A percentile compares a stretch with the other conserved stretches of the same genome.
These are phyloP conservation scores for Bungarus multicinctus DNA, from an alignment of 2,113 vertebrate species.

Conservation along the genomic window DNA sequence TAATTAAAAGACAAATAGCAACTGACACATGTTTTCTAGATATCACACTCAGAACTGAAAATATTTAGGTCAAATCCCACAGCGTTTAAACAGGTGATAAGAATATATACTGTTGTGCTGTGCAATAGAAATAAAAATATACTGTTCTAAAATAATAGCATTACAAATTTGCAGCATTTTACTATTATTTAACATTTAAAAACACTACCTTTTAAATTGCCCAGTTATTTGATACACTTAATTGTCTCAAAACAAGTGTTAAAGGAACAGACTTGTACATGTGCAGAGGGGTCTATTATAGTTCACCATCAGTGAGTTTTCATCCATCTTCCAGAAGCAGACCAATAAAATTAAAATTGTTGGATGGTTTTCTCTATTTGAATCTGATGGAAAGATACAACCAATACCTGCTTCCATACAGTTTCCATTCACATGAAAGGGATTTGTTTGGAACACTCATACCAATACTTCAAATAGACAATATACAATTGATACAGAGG, in stretches of 20 bases:
- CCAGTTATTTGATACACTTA: conserved; percentile 21
- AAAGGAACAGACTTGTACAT: conserved; percentile 4
- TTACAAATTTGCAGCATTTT: neutral
- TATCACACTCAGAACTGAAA: conserved; percentile 40
- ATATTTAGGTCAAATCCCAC: conserved; percentile 46
- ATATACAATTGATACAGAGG: neutral
- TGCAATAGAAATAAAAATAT: neutral
- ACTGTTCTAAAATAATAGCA: neutral
- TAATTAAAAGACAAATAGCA: conserved; percentile 61
- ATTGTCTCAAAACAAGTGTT: conserved; percentile 2
- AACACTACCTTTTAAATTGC: conserved; percentile 21
- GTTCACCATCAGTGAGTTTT: neutral
- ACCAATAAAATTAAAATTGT: neutral
- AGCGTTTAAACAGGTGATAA: conserved; percentile 39
- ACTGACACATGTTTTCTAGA: conserved; percentile 45
- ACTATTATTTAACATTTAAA: neutral
- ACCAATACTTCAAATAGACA: neutral
- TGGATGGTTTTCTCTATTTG: neutral
- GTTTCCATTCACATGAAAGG: neutral
- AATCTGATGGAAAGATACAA: neutral
- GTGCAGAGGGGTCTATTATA: neutral
- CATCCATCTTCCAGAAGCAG: neutral
- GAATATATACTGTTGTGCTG: conserved; percentile 12
- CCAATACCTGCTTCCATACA: neutral
- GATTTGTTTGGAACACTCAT: neutral